A percentile compares a stretch with the other conserved stretches of the same genome.
Evolutionary conservation across 2,113 vertebrate genomes (phyloP).

Genomic region (Pachypanchax playfairii): DNA sequence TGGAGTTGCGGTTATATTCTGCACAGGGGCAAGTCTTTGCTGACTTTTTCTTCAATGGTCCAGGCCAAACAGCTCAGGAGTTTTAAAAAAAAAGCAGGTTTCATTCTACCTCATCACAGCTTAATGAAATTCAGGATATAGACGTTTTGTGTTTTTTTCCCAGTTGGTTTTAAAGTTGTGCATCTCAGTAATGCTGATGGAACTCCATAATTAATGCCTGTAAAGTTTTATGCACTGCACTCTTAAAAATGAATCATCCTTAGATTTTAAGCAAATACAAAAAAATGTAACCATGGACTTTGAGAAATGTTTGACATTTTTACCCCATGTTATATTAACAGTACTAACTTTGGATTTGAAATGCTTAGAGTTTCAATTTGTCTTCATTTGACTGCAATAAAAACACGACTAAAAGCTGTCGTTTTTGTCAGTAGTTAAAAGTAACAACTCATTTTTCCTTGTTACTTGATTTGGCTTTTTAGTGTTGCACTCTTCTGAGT

Average conservation of each 20-base stretch:
- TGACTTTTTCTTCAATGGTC: constrained; percentile 50
- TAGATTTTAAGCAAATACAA: constrained; percentile 24
- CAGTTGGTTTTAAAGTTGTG: constrained; percentile 5
- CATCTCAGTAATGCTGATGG: not conserved
- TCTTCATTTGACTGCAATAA: constrained; percentile 58
- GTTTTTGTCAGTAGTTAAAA: not conserved
- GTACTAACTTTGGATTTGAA: constrained; percentile 41
- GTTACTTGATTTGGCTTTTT: too few relatives aligned
- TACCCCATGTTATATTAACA: constrained; percentile 55
- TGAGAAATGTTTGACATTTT: not conserved
- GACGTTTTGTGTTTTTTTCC: constrained; percentile 35
- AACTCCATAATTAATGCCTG: constrained; percentile 14
- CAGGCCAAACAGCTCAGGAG: constrained; percentile 52
- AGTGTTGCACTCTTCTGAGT: too few relatives aligned
- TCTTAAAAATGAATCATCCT: constrained; percentile 41
- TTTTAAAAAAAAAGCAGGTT: constrained; percentile 45
- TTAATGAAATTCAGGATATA: constrained; percentile 24
- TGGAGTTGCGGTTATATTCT: constrained; percentile 33
- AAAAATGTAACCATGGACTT: not conserved
- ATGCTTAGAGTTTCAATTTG: constrained; percentile 32
- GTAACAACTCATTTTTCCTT: not conserved
- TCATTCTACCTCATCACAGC: constrained; percentile 75
- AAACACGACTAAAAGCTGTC: constrained; percentile 21
- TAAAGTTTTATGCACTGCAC: constrained; percentile 55
- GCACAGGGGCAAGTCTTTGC: constrained; percentile 67